Evolutionary conservation across 2,797 vertebrate species (phyloP), one percentile per base, ranked within the genome.

Genomic region (Pristis pectinata): DNA sequence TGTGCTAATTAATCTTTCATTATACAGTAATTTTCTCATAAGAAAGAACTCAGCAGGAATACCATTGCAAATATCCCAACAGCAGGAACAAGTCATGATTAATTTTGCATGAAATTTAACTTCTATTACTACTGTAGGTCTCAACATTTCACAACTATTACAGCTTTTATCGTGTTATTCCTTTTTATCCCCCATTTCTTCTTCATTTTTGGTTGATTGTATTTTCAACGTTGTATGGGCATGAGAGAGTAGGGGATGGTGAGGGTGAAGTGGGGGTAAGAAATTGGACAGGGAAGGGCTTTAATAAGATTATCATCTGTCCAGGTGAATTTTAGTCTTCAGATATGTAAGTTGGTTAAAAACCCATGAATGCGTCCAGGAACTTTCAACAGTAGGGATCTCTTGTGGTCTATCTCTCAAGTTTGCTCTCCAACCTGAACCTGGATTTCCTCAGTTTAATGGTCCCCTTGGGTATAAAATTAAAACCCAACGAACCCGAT

Each of bases 1-100:
- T 67, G n/a, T 59, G 87, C 61, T 64, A 67, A 91, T 91, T 91
- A 91, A 91, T 91, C n/a, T 91, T 91, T 91, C 8, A 91, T 91
- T 19, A 91, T 91, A 37, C 87, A 91, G 59, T 61, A 37, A n/a
- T 53, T 91, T 67, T 22, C 17, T 91, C 61, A 41, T 67, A 56
- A 87, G 41, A 67, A 91, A 41, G 24, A 37, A 22, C 70, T 24
- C 87, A 64, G 87, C 87, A 41, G 61, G n/a, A 67, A 61, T 64
- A 91, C n/a, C n/a, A 64, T 61, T 4, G 59, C 87, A 67, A 61
- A 67, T 37, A 41, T 91, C 87, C 87, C 87, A 91, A 8, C 37
- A 22, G n/a, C 85, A 61, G 87, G 37, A 67, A 41, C 15, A 91
- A 64, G 59, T 22, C 59, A 24, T 91, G n/a, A 91, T 67, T 41